Evolutionary conservation across 2,113 vertebrate genomes (phyloP).

Genomic region (Gopherus evgoodei): DNA sequence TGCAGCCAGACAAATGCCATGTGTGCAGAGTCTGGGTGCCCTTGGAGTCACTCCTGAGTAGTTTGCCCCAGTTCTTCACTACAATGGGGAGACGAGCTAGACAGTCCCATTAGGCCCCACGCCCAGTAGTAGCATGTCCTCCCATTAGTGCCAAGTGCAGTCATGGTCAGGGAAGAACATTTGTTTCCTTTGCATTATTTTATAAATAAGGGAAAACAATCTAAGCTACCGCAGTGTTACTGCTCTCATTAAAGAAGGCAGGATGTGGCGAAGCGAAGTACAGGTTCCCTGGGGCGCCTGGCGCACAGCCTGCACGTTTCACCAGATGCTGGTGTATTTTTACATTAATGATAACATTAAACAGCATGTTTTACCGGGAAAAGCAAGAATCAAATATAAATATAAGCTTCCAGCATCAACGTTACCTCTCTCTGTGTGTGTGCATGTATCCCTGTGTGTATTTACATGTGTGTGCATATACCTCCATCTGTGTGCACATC

Average conservation of each 20-base stretch:
- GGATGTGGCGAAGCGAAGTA: background rate
- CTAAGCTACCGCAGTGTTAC: no score
- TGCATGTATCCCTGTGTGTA: background rate
- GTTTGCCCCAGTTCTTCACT: no score
- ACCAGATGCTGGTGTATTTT: background rate
- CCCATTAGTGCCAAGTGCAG: background rate
- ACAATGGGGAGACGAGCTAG: no score
- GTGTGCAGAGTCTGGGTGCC: no score
- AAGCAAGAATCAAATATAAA: background rate
- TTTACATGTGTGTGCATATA: no score
- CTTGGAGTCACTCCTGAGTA: no score
- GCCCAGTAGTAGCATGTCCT: no score
- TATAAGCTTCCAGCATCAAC: accelerated
- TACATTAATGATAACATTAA: background rate
- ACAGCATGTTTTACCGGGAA: no score
- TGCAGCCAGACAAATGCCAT: no score
- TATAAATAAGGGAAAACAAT: background rate
- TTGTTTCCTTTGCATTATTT: background rate
- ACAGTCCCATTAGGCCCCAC: no score
- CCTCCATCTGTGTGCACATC: no score
- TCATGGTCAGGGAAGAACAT: background rate
- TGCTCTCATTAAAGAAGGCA: background rate
- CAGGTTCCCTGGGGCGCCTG: background rate
- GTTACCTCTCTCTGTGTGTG: background rate
- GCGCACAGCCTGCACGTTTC: background rate